A percentile compares a stretch with the other conserved stretches of the same genome.
Evolutionary conservation across 2,113 vertebrate species (phyloP).

Genomic region (Mus pahari): DNA sequence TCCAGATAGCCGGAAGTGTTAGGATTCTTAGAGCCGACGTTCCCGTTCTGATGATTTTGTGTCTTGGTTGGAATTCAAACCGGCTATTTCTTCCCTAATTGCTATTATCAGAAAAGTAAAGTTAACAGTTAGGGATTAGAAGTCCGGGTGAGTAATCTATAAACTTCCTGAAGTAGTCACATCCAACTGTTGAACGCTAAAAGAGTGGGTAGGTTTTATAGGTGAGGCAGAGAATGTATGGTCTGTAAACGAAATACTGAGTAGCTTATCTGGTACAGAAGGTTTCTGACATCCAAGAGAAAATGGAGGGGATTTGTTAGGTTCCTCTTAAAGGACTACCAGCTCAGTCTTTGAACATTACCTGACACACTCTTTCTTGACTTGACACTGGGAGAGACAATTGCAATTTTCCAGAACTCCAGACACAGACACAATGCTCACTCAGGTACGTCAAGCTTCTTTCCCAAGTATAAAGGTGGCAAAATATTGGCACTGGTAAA

Average conservation of each 20-base stretch:
- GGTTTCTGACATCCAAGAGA: neutral
- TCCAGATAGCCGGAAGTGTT: neutral
- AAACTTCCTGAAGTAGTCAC: neutral
- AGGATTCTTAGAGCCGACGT: neutral
- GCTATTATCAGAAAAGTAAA: neutral
- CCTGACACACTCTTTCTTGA: neutral
- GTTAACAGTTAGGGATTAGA: neutral
- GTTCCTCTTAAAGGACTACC: neutral
- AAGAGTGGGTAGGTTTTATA: neutral
- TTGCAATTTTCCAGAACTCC: neutral
- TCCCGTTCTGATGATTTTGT: neutral
- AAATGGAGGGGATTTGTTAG: neutral
- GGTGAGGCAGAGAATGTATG: neutral
- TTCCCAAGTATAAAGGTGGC: neutral
- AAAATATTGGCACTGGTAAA: neutral
- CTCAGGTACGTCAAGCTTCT: neutral
- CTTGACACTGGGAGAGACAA: neutral
- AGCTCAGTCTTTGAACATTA: neutral
- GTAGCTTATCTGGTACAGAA: neutral
- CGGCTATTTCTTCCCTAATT: neutral
- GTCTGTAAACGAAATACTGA: slow-evolving; percentile 25
- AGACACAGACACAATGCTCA: neutral
- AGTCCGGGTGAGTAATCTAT: neutral
- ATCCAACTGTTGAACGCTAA: neutral
- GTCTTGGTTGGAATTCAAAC: neutral